Percentiles rank a stretch among this genome's conserved stretches.
phyloP scores from a whole-genome alignment of 2,113 vertebrate genomes.

The Turnix velox region DNA sequence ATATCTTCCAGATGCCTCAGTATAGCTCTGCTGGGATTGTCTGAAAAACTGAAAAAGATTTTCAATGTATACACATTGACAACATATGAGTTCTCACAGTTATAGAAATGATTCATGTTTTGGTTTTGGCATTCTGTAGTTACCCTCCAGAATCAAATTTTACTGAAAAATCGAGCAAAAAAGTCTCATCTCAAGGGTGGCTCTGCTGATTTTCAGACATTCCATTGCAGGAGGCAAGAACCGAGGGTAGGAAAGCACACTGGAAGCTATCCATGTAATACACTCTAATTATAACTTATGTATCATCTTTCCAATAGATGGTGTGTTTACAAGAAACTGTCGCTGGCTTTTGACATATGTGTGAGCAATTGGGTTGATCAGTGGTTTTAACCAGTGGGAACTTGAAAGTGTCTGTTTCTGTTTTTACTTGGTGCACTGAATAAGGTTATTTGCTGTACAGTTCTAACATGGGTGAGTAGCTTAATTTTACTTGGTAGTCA shows the following conservation, averaged over 20 bases:
- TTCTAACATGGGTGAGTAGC: background rate
- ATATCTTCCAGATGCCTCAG: accelerated
- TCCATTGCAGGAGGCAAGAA: background rate
- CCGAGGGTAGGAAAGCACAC: background rate
- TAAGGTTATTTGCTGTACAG: background rate
- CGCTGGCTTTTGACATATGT: background rate
- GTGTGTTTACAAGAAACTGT: background rate
- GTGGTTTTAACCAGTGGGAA: background rate
- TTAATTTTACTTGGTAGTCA: background rate
- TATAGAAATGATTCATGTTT: background rate
- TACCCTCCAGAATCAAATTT: background rate
- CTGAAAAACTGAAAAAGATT: background rate
- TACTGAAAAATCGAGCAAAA: background rate
- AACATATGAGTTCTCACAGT: background rate
- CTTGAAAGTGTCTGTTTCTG: background rate
- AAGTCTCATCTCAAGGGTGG: background rate
- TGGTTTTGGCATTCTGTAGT: background rate
- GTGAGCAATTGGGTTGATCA: background rate
- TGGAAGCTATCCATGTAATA: background rate
- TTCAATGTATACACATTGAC: background rate
- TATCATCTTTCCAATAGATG: background rate
- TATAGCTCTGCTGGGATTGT: background rate
- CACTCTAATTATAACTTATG: background rate
- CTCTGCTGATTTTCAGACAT: background rate
- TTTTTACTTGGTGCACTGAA: background rate